Evolutionary conservation across 2,888 invertebrate species (phyloP), one percentile per base, ranked within the genome.

Genomic region (Diarsia dahlii): DNA sequence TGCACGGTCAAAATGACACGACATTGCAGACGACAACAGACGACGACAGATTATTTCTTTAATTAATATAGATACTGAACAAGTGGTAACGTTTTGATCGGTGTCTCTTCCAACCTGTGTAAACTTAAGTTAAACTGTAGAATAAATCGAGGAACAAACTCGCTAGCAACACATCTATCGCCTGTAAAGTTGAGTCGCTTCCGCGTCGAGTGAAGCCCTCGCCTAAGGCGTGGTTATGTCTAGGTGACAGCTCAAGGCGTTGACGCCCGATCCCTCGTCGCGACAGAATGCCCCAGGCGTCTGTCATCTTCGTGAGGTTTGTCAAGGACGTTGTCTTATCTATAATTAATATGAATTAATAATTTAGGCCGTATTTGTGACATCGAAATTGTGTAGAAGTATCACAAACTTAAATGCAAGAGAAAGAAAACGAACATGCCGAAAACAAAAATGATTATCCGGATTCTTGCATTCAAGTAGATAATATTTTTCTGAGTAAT

Each of bases 161-260:
- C 23, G 13, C 56, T 13, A 23, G 6, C 23, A 56, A 23, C 23
- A 23, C 1, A 13, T 56, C 6, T 23, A 39, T 39, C 39, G 23
- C 5, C 23, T 23, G 23, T 28, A 3, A 15, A 1, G 15, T 56
- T 56, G 6, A 23, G 6, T 56, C 23, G 23, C 56, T 56, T 39
- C 39, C 56, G 39, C 39, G 62, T 20, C 6, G 20, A 20, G 20
- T 62, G 39, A 6, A 39, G 39, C 20, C 39, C 5, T 20, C n/a
- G 39, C 62, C 39, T 62, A n/a, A 62, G 78, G 63, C 45, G 79
- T 46, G 70, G 63, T 83, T 78, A 68, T 46, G 34, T 79, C 78
- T 64, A 79, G 63, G 52, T 46, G 69, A 83, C 79, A 83, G 68
- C 78, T 82, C 34, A 48, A 78, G 84, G 84, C 70, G 69, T 83